Evolutionary conservation across 1,140 invertebrate genomes (phyloP).

Genomic region (Monochamus saltuarius): DNA sequence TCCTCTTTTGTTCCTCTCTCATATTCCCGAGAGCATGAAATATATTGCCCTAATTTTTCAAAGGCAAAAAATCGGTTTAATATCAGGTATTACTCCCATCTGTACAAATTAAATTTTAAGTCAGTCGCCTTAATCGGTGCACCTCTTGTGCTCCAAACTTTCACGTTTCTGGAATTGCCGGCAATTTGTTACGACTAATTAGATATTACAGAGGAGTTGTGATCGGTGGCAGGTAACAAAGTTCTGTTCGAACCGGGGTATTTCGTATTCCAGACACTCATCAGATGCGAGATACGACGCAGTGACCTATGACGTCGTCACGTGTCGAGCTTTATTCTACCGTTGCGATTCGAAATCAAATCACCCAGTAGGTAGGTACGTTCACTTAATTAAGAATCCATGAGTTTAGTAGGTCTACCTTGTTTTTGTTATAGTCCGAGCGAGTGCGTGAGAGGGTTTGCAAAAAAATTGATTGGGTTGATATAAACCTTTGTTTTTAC

Average conservation of each 20-base stretch:
- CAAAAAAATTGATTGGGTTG: background rate
- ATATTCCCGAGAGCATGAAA: no score
- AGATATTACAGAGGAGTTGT: constrained; percentile 24
- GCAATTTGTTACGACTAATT: constrained; percentile 32
- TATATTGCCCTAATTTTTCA: no score
- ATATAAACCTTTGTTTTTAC: background rate
- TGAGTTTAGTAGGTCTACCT: constrained; percentile 11
- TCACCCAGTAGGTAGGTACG: constrained; percentile 30
- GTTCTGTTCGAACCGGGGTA: constrained; percentile 20
- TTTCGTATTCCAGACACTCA: constrained; percentile 29
- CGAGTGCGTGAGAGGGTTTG: no score
- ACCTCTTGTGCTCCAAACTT: background rate
- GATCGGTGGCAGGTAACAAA: constrained; percentile 28
- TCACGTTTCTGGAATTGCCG: constrained; percentile 27
- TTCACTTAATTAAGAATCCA: constrained; percentile 16
- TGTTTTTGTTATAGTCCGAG: constrained; percentile 11
- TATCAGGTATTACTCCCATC: no score
- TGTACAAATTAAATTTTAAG: no score
- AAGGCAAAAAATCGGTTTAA: no score
- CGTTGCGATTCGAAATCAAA: constrained; percentile 32
- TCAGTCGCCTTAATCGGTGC: no score
- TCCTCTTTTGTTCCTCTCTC: no score
- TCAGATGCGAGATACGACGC: constrained; percentile 21
- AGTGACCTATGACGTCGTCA: constrained; percentile 36
- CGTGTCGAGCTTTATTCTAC: constrained; percentile 32